These are phyloP conservation scores for Sylvicapra grimmia DNA, from an alignment of 2,113 vertebrate genomes.

Conservation along the genomic window DNA sequence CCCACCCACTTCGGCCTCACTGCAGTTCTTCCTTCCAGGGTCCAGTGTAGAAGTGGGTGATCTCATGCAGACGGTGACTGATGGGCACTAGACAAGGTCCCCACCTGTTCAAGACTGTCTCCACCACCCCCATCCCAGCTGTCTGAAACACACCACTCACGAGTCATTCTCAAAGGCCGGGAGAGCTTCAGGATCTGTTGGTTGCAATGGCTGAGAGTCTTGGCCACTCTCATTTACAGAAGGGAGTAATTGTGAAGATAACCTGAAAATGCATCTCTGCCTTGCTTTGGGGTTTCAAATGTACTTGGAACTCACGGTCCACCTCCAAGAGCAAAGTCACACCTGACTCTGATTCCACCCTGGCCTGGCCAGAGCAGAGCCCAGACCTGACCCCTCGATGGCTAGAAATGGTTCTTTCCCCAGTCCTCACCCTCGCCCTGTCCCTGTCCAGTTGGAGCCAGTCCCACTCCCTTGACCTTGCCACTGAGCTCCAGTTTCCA, in stretches of 20 bases:
- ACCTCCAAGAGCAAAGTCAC: background rate
- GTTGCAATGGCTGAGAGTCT: background rate
- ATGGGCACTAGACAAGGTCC: background rate
- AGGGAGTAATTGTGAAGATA: background rate
- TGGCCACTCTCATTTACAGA: background rate
- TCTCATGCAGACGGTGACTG: background rate
- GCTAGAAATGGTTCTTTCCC: background rate
- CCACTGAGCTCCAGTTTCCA: background rate
- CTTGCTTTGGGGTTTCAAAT: too few species aligned
- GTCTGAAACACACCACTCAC: background rate
- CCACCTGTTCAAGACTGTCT: background rate
- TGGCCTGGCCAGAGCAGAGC: background rate
- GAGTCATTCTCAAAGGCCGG: background rate
- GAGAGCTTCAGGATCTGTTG: background rate
- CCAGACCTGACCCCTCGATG: background rate
- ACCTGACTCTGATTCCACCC: background rate
- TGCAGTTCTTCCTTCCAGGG: background rate
- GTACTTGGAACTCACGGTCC: background rate
- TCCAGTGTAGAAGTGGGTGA: background rate
- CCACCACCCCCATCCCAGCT: background rate
- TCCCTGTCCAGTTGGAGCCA: background rate
- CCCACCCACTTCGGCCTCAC: background rate
- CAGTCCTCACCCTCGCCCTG: background rate
- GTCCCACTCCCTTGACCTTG: slow-evolving; percentile 4
- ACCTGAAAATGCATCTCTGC: background rate